Evolutionary conservation across 2,797 vertebrate genomes (phyloP), one percentile per base, ranked within the genome.

Genomic region (Enteromius thamalakanensis): DNA sequence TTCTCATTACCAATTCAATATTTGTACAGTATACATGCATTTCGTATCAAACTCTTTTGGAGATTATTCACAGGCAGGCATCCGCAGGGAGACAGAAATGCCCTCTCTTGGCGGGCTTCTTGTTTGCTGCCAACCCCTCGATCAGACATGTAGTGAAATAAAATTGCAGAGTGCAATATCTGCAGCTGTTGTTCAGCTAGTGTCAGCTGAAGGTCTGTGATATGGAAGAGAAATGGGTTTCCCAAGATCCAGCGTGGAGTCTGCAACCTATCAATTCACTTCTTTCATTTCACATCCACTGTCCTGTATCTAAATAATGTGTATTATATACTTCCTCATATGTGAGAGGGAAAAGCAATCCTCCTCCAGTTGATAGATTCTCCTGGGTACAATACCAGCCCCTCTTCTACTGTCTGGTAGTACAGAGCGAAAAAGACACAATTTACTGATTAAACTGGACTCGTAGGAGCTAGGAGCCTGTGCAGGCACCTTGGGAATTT

Each of bases 401-500:
- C 81, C 86, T 86, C 23, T 68, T 45, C 62, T 69, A 47, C 85
- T 88, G 45, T 82, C 75, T 76, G 55, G 69, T 45, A 40, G 69
- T 80, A 82, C 72, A 75, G 68, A 76, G 42, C 1, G 12, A 34
- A 75, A 84, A 76, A 53, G 29, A 62, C 72, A 83, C 87, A 86
- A 88, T 88, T 88, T 85, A 87, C 82, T 88, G 87, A 87, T 90
- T 87, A 88, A 83, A 78, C 75, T 23, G 65, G 65, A 82, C 62
- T 76, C 12, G 67, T 83, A 83, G 42, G 75, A 49, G 53, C 74
- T 47, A 37, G 74, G 60, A 62, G 40, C 75, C 64, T 78, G 29
- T 51, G 37, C 65, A 51, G 69, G 82, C 74, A 84, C 81, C 84
- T 79, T 84, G 70, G 79, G 82, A 84, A 82, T 84, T 80, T 81